Evolutionary conservation across 53 echinoderm and acorn worm genomes (phyloP).

Genomic region (Crossaster papposus): DNA sequence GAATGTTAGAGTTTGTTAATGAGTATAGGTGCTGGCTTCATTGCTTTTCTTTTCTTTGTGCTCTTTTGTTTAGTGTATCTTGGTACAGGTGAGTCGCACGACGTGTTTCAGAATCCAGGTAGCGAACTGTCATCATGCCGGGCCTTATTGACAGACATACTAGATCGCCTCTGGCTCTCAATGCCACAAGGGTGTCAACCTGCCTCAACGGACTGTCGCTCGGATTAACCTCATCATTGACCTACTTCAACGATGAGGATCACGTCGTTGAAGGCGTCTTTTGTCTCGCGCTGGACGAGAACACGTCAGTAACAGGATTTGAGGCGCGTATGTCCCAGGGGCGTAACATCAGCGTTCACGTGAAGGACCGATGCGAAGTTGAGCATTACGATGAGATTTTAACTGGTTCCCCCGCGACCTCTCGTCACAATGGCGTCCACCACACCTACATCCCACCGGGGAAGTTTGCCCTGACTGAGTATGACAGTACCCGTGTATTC

Average conservation of each 20-base stretch:
- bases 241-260: constrained; percentile 97
- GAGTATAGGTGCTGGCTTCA: not conserved
- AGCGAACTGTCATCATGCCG: constrained; percentile 70
- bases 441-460: constrained; percentile 86
- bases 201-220: constrained; percentile 94
- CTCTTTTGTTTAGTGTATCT: not conserved
- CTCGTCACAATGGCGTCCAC: constrained; percentile 55
- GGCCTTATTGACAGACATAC: constrained; percentile 96
- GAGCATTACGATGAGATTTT: constrained; percentile 92
- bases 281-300: constrained; percentile 84
- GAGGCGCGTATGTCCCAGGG: constrained; percentile 93
- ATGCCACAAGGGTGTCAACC: constrained; percentile 84
- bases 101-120: not conserved
- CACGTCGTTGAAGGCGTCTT: constrained; percentile 98
- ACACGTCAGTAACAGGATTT: constrained; percentile 88
- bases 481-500: constrained; percentile 88
- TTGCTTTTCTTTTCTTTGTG: not conserved
- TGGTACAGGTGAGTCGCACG: not conserved
- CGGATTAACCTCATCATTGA: constrained; percentile 85
- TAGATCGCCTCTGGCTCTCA: constrained; percentile 80
- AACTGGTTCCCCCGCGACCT: constrained; percentile 72
- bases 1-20: not conserved
- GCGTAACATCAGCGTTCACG: constrained; percentile 85
- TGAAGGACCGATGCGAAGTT: constrained; percentile 87
- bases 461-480: constrained; percentile 92